Base-by-base conservation (phyloP, 2,113 vertebrate genomes). In the Zeus faber region DNA sequence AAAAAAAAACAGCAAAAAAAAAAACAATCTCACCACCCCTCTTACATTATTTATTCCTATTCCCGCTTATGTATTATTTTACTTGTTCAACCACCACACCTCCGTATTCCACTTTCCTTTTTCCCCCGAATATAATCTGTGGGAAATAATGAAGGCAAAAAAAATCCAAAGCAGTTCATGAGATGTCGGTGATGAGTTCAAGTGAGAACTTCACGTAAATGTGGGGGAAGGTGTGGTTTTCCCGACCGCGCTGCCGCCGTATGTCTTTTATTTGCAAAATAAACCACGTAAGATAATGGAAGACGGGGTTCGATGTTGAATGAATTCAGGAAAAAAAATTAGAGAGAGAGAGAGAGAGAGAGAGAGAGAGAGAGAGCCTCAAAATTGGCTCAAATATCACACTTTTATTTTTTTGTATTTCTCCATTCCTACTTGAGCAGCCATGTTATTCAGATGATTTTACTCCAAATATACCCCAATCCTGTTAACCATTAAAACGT, bases 41-140 rank as follows among this genome's bases (percentile, higher is more conserved):
- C n/a, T 54, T 82, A 66, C 67, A 87, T 87, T 82, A 85, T 87
- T 85, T 79, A 85, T 80, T 73, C 62, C 49, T 7, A 33, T 66
- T 49, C 67, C 76, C 61, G 70, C 65, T 62, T 71, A 68, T 76
- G 58, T 76, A 77, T 81, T 56, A 65, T 77, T 79, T 78, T 71
- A 63, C 59, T 70, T 69, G 60, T 84, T 71, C 61, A 60, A 50
- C 54, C 47, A 62, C 77, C 52, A 47, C 48, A 33, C 59, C 41
- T 58, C 65, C 17, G 35, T 62, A 56, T 78, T 75, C 76, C 29
- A 51, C 53, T 24, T 65, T 67, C 46, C n/a, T n/a, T 51, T 50
- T 39, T 59, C 59, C 43, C 7, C 31, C 33, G 58, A 56, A 60
- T 67, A 65, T 61, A 73, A 72, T 82, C 31, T 27, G 25, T 40